Evolutionary conservation across 1,140 invertebrate genomes (phyloP), one percentile per base, ranked within the genome.

Genomic region (Vollenhovia emeryi): DNA sequence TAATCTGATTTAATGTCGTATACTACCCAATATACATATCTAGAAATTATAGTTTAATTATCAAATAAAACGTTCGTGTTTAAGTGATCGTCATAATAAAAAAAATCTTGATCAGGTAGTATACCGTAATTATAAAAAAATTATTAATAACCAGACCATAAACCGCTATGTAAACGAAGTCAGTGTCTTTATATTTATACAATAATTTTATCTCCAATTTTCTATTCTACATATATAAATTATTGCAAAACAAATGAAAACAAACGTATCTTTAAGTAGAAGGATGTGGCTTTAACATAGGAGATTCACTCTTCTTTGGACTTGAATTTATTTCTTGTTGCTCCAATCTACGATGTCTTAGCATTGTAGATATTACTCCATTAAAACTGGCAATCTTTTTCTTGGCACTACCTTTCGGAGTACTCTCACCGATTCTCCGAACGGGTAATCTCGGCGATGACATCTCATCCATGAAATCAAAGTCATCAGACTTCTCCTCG

Each of bases 391-490:
- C 97, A 1, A 97, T 97, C 93, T 97, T 97, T 93, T 97, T 97
- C 90, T 97, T 97, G 0, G 97, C 97, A 87, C 97, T 97, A 6
- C 97, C 97, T 88, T 97, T 96, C 18, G 97, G 95, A 6, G 96
- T 96, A 74, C 96, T 96, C 85, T 95, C 94, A 0, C 96, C 96
- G 84, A 96, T 96, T 87, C 96, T 95, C 18, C 96, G 92, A 8
- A 97, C 96, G 76, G 96, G 96, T 57, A 97, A 91, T 84, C 96
- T 95, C 27, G 97, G 95, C 2, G 96, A 96, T 62, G 95, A 96
- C 91, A 96, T 96, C 93, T 97, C 97, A 86, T 97, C 97, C 96
- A 97, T 96, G 78, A 97, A 97, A 93, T 97, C 97, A 92, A 97
- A 97, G 90, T 97, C 96, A 0, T 97, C 96, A 0, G 96, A 96